phyloP scores from a whole-genome alignment of 2,113 vertebrate genomes.

The Poecile atricapillus region DNA sequence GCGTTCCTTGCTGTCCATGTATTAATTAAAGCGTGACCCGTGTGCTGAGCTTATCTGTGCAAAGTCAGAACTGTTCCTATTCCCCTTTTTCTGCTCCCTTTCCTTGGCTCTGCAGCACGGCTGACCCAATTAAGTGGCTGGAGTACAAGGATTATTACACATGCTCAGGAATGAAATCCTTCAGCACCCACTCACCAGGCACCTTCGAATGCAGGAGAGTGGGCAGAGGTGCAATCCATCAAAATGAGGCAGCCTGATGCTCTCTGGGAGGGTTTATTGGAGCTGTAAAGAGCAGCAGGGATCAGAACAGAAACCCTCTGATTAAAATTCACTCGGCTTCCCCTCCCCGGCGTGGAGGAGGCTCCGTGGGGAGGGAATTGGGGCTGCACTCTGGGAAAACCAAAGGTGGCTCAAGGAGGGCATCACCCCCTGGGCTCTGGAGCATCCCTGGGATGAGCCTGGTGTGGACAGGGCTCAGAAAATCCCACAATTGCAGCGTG shows the following conservation, averaged over 20 bases:
- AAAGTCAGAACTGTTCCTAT: conserved; percentile 33
- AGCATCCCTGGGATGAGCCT: not conserved
- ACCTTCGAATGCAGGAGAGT: conserved; percentile 44
- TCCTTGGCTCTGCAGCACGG: not conserved
- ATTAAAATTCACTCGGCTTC: conserved; percentile 28
- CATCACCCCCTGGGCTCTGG: not conserved
- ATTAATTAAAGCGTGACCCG: not conserved
- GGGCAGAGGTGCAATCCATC: conserved; percentile 57
- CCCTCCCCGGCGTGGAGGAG: not conserved
- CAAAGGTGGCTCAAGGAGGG: conserved; percentile 15
- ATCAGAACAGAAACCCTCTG: conserved; percentile 39
- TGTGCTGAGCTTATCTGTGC: conserved; percentile 5
- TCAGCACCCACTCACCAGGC: not conserved
- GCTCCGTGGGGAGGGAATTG: not conserved
- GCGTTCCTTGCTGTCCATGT: not conserved
- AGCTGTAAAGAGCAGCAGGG: conserved; percentile 10
- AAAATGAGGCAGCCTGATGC: not conserved
- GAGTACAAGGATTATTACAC: conserved; percentile 44
- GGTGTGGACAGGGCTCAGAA: not conserved
- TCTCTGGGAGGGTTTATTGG: conserved; percentile 29
- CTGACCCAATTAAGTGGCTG: conserved; percentile 35
- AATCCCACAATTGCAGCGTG: not conserved
- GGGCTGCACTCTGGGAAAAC: not conserved
- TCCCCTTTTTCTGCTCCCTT: not conserved
- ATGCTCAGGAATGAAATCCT: conserved; percentile 40